Percentiles rank a stretch among this genome's conserved stretches.
Conservation (phyloP, 2,888 invertebrate species). For the Carterocephalus palaemon region DNA sequence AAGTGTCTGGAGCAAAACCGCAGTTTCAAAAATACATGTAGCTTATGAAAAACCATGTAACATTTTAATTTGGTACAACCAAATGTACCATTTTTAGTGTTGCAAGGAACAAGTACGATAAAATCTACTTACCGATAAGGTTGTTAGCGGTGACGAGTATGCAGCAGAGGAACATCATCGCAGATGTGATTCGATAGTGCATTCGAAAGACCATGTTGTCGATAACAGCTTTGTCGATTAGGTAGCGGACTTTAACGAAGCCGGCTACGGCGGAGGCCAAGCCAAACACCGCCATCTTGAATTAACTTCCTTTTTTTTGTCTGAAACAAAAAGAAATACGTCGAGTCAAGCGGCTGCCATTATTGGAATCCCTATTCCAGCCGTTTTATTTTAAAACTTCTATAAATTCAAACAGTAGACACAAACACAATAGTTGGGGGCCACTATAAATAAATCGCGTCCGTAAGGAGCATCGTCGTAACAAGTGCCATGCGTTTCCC, state of each 20-base stretch:
- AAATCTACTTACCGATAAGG: slow-evolving; percentile 86
- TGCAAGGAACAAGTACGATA: no score
- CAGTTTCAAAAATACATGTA: no score
- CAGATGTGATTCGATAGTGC: slow-evolving; percentile 92
- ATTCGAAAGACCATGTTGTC: slow-evolving; percentile 94
- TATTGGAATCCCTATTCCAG: slow-evolving; percentile 4
- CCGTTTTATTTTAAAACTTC: slow-evolving; percentile 22
- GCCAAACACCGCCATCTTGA: slow-evolving; percentile 87
- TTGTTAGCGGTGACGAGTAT: slow-evolving; percentile 94
- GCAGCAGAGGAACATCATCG: slow-evolving; percentile 90
- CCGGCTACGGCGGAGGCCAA: slow-evolving; percentile 93
- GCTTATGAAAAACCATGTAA: no score
- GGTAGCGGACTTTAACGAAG: slow-evolving; percentile 92
- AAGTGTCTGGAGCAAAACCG: not conserved
- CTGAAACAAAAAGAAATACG: slow-evolving; percentile 31
- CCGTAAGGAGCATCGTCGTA: slow-evolving; percentile 43
- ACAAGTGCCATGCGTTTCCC: slow-evolving; percentile 63
- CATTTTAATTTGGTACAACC: no score
- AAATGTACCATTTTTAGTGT: not conserved
- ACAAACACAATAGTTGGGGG: slow-evolving; percentile 42
- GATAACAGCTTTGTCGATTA: slow-evolving; percentile 92
- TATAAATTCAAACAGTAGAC: slow-evolving; percentile 31
- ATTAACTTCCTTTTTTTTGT: slow-evolving; percentile 42
- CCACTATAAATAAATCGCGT: slow-evolving; percentile 55
- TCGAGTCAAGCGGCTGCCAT: slow-evolving; percentile 7